Evolutionary conservation across 1,140 invertebrate species (phyloP).

Genomic region (Pararge aegeria): DNA sequence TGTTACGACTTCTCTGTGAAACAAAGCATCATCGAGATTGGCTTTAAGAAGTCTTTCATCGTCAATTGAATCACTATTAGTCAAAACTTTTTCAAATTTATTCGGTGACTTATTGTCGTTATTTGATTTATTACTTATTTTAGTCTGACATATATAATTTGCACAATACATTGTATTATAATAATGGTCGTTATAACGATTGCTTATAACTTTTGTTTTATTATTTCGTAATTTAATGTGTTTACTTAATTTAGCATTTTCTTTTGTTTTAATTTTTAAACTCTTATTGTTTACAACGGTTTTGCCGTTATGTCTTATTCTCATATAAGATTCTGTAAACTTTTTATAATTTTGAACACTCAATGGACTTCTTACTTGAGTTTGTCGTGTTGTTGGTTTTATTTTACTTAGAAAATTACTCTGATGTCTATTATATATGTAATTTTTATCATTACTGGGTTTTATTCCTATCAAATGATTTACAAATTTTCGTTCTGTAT

Average conservation of each 20-base stretch:
- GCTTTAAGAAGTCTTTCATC: conserved; percentile 15
- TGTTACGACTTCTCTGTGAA: conserved; percentile 1
- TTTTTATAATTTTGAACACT: background rate
- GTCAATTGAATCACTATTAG: background rate
- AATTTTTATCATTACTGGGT: background rate
- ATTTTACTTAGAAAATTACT: background rate
- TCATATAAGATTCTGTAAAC: background rate
- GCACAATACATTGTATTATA: background rate
- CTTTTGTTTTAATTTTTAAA: background rate
- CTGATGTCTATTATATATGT: background rate
- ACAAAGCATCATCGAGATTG: conserved; percentile 21
- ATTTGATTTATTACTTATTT: background rate
- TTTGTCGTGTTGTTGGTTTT: background rate
- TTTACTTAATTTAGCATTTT: background rate
- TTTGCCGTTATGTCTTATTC: too few species aligned
- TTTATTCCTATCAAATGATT: too few species aligned
- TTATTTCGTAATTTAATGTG: background rate
- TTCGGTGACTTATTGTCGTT: background rate
- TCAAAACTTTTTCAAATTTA: background rate
- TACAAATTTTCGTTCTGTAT: background rate
- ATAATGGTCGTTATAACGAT: too few species aligned
- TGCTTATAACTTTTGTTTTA: too few species aligned
- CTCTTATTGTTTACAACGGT: background rate
- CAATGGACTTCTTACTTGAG: background rate
- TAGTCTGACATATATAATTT: background rate